A percentile compares a stretch with the other conserved stretches of the same genome.
phyloP scores from a whole-genome alignment of 2,113 vertebrate species.

The Apteryx owenii region DNA sequence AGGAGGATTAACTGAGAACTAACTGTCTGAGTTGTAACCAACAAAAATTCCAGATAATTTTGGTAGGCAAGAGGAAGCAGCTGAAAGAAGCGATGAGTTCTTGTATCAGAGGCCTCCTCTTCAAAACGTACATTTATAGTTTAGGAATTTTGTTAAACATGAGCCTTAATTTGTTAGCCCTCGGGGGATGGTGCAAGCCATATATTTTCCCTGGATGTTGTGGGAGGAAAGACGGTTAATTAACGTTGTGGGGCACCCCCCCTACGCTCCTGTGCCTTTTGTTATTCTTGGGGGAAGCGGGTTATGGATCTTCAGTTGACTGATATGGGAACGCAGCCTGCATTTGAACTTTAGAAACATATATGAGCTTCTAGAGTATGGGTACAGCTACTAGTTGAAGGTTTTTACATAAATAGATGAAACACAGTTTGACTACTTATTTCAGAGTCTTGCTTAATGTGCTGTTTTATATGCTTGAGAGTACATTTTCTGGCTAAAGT shows the following conservation, averaged over 20 bases:
- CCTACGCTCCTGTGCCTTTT: neutral
- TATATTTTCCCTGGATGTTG: neutral
- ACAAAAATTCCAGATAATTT: neutral
- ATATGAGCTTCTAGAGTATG: neutral
- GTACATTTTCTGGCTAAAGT: neutral
- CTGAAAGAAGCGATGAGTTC: neutral
- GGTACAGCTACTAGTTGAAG: neutral
- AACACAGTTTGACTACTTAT: neutral
- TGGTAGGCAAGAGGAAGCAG: neutral
- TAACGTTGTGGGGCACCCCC: neutral
- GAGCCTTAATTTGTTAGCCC: slow-evolving; percentile 26
- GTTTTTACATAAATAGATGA: neutral
- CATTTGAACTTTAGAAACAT: neutral
- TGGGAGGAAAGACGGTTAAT: neutral
- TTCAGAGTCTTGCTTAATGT: neutral
- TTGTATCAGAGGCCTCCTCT: neutral
- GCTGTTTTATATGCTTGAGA: neutral
- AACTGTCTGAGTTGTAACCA: neutral
- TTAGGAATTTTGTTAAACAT: slow-evolving; percentile 45
- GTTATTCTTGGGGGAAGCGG: neutral
- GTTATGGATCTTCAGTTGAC: slow-evolving; percentile 9
- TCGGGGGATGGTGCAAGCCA: neutral
- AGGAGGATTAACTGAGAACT: neutral
- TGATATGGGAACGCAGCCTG: neutral
- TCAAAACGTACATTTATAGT: neutral